These are phyloP conservation scores for Brienomyrus brachyistius DNA, from an alignment of 2,113 vertebrate species.

Conservation along the genomic window DNA sequence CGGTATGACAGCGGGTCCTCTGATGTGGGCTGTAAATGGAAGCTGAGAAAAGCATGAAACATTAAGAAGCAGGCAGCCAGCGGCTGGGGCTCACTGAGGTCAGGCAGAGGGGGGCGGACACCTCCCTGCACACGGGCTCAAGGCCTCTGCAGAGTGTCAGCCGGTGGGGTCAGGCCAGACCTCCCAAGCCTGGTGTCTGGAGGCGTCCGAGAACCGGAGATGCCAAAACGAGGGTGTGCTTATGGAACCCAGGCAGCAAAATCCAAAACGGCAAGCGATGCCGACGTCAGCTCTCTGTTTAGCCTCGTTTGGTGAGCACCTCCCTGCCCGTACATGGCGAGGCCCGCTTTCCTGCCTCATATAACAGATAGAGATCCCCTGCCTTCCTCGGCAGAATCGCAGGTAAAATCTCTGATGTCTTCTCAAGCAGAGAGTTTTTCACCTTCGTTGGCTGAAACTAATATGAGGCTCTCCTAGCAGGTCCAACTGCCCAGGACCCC, in stretches of 20 bases:
- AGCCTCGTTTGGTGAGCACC: background rate
- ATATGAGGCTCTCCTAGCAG: background rate
- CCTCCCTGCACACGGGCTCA: conserved; percentile 35
- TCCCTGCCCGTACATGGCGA: background rate
- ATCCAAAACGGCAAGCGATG: background rate
- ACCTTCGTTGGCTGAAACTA: background rate
- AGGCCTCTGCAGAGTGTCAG: conserved; percentile 12
- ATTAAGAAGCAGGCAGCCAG: background rate
- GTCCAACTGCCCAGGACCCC: background rate
- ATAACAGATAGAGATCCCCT: background rate
- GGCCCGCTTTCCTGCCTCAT: background rate
- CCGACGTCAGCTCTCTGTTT: background rate
- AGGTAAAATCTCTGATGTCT: background rate
- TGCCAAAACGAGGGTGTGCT: background rate
- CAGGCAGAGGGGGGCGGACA: conserved; percentile 33
- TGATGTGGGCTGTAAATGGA: background rate
- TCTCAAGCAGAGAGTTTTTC: background rate
- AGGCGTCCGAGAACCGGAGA: background rate
- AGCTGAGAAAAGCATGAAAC: background rate
- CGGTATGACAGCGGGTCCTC: background rate
- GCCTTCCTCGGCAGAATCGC: background rate
- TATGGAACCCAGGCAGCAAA: background rate
- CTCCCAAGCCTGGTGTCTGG: background rate
- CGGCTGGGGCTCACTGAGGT: background rate
- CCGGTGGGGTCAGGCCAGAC: background rate